Base-by-base conservation (phyloP, 1,140 invertebrate species). In the Venturia canescens region DNA sequence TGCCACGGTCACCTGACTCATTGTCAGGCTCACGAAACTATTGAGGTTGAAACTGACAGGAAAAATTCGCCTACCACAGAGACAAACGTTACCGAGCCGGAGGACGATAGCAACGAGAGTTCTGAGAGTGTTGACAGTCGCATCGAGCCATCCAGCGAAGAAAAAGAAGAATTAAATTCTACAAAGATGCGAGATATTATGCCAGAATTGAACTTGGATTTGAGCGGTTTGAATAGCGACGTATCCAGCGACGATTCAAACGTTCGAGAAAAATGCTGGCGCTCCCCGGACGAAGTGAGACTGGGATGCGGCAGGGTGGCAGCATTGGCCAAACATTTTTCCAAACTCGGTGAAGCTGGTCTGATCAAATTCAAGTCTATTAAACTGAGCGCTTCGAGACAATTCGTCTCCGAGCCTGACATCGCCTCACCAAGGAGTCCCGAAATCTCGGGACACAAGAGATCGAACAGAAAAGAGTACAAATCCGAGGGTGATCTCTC, bases 261-360 rank as follows among this genome's bases (percentile, higher is more conserved):
- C 53, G 77, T 81, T 0, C 81, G 80, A 0, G 87, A 89, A 6
- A 94, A 94, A 80, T 94, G 92, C n/a, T 94, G 93, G 94, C 93
- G 93, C 79, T 94, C 94, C 0, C 93, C 94, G 1, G 93, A 94
- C 77, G 93, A 94, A 71, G 93, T 93, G 26, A 88, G 93, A 44
- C 91, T 94, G 1, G 93, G 93, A 0, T 93, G 93, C 88, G 87
- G 94, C 83, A 83, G 93, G 89, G 94, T 95, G 0, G 94, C 94
- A 67, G 93, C 93, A 16, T 85, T 95, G 66, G 93, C 94, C 1
- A 93, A 93, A 83, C 93, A 93, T 84, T 95, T 95, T 83, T 93
- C 92, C 0, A 86, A 90, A 67, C 87, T 93, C 1, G 92, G 91
- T 0, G 90, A 92, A 50, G 88, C 89, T 0, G 91, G 91, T 16